Evolutionary conservation across 1,140 invertebrate genomes (phyloP).

Genomic region (Pogonomyrmex barbatus): DNA sequence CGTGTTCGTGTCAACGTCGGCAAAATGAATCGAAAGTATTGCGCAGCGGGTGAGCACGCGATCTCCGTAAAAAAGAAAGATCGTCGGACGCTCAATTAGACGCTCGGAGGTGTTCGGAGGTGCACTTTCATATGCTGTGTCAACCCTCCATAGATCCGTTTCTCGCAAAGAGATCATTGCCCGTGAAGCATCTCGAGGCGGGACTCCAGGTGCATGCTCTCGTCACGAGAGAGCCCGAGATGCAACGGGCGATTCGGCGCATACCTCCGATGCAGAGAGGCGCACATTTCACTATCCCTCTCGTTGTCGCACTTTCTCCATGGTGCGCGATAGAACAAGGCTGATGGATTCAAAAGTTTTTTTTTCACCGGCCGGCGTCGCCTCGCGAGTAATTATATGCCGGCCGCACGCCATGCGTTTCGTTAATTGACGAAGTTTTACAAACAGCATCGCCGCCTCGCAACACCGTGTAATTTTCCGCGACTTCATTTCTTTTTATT

Average conservation of each 20-base stretch:
- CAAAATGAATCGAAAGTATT: neutral
- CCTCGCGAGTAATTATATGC: constrained; percentile 55
- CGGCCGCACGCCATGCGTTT: constrained; percentile 44
- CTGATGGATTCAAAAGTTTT: constrained; percentile 66
- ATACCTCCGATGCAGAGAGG: constrained; percentile 42
- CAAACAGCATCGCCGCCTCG: constrained; percentile 25
- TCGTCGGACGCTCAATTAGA: neutral
- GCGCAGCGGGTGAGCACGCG: neutral
- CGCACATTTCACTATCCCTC: constrained; percentile 74
- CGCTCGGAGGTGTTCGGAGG: neutral
- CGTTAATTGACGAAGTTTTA: constrained; percentile 65
- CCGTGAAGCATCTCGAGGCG: neutral
- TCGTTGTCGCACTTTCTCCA: constrained; percentile 69
- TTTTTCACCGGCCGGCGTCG: constrained; percentile 16
- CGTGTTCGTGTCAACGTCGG: neutral
- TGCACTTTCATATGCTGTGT: neutral
- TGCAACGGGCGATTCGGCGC: constrained; percentile 3
- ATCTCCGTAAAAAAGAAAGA: constrained; percentile 11
- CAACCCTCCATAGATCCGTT: neutral
- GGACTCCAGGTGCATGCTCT: neutral
- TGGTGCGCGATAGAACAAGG: constrained; percentile 65
- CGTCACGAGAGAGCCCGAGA: constrained; percentile 21
- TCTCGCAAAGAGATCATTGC: neutral
- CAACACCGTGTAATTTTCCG: constrained; percentile 38
- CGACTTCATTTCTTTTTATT: neutral